Percentiles rank a stretch among this genome's conserved stretches.
These are phyloP conservation scores for Synergus gifuensis DNA, from an alignment of 2,888 invertebrate species.

Conservation along the genomic window DNA sequence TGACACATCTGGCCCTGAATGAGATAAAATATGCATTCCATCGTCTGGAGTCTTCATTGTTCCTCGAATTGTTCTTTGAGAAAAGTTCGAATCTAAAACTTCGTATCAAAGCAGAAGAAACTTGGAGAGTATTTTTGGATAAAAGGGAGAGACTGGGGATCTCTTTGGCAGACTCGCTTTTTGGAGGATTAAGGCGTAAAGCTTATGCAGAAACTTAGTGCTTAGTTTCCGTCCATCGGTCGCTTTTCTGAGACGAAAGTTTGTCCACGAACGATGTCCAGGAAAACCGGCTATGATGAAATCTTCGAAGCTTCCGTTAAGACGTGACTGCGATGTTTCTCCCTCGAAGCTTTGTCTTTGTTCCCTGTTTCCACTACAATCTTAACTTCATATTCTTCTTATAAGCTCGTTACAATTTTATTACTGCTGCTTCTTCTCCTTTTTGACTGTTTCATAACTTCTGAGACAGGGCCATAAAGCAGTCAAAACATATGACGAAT, in stretches of 20 bases:
- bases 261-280: constrained; percentile 2
- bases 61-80: not conserved
- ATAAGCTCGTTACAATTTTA: not conserved
- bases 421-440: not conserved
- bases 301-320: constrained; percentile 4
- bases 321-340: not conserved
- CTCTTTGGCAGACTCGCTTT: not conserved
- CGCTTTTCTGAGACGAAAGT: not conserved
- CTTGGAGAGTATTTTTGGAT: not conserved
- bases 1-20: not conserved
- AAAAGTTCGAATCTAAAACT: not conserved
- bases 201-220: constrained; percentile 14
- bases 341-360: not conserved
- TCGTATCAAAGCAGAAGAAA: not conserved
- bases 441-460: constrained; percentile 7
- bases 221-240: not conserved
- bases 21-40: not conserved
- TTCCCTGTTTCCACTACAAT: not conserved
- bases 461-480: not conserved
- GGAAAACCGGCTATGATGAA: not conserved
- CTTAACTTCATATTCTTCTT: not conserved
- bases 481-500: too few species aligned
- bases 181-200: constrained; percentile 3
- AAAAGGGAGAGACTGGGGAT: not conserved
- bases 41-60: not conserved